Conservation (phyloP, 2,113 vertebrate species). For the Salvelinus namaycush region DNA sequence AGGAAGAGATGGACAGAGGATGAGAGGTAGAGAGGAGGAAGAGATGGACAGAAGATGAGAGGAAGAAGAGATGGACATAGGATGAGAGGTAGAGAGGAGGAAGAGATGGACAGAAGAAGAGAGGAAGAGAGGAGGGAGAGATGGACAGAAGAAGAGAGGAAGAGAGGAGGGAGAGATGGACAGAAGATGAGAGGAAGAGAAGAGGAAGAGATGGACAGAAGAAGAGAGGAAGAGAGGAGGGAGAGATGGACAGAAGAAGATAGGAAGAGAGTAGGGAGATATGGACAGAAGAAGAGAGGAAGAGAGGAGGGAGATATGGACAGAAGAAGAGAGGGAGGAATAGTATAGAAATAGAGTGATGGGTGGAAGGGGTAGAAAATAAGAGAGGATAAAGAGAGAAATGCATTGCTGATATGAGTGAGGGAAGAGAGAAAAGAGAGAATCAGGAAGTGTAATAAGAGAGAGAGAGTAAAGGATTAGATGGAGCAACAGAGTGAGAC, state of each 20-base stretch:
- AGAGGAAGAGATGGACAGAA: background rate
- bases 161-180: no score
- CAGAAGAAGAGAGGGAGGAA: no score
- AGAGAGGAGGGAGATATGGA: no score
- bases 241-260: no score
- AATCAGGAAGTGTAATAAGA: slow-evolving; percentile 15
- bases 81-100: background rate
- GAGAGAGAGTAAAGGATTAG: slow-evolving; percentile 22
- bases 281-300: no score
- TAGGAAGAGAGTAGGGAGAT: no score
- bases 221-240: no score
- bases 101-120: background rate
- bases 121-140: background rate
- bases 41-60: background rate
- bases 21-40: slow-evolving; percentile 38
- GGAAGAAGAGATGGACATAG: slow-evolving; percentile 7
- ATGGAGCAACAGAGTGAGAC: slow-evolving; percentile 28
- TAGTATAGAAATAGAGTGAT: background rate
- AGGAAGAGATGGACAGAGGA: background rate
- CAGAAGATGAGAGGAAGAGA: no score
- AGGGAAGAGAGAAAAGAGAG: background rate
- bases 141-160: no score
- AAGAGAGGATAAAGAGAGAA: background rate
- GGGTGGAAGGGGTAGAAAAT: background rate
- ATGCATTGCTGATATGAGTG: slow-evolving; percentile 34